These are phyloP conservation scores for Eulemur mongoz DNA, from an alignment of 2,797 vertebrate species.

Conservation along the genomic window DNA sequence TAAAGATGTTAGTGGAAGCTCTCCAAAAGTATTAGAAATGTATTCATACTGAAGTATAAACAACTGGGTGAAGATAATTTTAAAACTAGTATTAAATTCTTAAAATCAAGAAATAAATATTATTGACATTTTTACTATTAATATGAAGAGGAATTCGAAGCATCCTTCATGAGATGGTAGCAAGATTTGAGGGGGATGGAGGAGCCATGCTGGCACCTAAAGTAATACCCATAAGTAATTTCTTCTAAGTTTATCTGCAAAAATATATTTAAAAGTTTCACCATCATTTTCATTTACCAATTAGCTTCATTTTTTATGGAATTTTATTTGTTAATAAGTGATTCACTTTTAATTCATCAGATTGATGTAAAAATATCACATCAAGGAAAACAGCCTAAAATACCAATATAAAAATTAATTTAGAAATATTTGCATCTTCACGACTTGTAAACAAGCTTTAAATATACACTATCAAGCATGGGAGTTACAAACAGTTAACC, in stretches of 20 bases:
- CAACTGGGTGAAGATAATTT: background rate
- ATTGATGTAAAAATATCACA: background rate
- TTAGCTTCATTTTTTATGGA: background rate
- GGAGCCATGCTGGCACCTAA: background rate
- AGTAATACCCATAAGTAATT: background rate
- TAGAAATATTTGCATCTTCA: background rate
- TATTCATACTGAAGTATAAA: background rate
- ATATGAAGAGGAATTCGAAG: background rate
- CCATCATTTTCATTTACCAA: background rate
- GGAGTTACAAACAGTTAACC: background rate
- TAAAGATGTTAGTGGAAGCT: background rate
- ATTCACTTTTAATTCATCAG: conserved; percentile 11
- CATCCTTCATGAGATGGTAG: background rate
- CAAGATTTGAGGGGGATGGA: background rate
- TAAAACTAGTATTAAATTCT: background rate
- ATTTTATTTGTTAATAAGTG: background rate
- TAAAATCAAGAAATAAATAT: background rate
- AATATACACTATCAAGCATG: background rate
- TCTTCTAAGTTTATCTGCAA: background rate
- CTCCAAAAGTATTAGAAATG: background rate
- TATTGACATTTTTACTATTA: background rate
- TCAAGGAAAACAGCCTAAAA: background rate
- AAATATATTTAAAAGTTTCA: background rate
- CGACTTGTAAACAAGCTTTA: conserved; percentile 17
- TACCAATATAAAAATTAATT: conserved; percentile 32